A percentile compares a stretch with the other conserved stretches of the same genome.
These are phyloP conservation scores for Phylloscopus trochiloides DNA, from an alignment of 2,113 vertebrate species.

Conservation along the genomic window DNA sequence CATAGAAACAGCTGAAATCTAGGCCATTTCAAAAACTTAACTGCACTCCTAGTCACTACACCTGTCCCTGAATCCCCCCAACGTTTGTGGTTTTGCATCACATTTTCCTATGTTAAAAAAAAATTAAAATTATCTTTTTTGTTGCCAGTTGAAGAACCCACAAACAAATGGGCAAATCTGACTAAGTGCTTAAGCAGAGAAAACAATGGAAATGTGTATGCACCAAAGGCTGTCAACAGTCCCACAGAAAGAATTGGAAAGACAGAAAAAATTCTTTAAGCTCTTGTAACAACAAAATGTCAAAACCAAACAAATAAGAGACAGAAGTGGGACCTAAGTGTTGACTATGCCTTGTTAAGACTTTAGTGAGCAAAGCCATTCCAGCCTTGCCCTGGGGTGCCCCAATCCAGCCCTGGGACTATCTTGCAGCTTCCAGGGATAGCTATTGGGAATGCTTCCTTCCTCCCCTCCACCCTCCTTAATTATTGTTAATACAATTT, in stretches of 20 bases:
- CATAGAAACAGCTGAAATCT: not conserved
- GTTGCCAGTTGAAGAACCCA: constrained; percentile 21
- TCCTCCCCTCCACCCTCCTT: not conserved
- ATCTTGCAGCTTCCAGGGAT: not conserved
- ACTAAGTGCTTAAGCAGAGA: constrained; percentile 47
- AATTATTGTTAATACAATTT: not conserved
- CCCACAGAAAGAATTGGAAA: constrained; percentile 28
- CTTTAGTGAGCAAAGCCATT: not conserved
- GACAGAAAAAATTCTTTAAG: constrained; percentile 27
- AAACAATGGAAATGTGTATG: constrained; percentile 62
- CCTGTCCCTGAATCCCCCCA: constrained; percentile 21
- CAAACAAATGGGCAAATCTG: constrained; percentile 45
- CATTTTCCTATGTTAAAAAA: constrained; percentile 8
- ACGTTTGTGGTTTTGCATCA: constrained; percentile 33
- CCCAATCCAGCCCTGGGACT: not conserved
- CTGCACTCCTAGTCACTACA: not conserved
- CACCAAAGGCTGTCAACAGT: constrained; percentile 30
- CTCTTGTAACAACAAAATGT: constrained; percentile 45
- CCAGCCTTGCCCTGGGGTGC: not conserved
- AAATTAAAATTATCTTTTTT: not conserved
- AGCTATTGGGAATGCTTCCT: not conserved
- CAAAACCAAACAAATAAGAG: constrained; percentile 34
- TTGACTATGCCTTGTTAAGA: not conserved
- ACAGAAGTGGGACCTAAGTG: constrained; percentile 28
- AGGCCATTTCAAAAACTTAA: not conserved